Evolutionary conservation across 2,888 invertebrate species (phyloP), one percentile per base, ranked within the genome.

Genomic region (Zootermopsis nevadensis): DNA sequence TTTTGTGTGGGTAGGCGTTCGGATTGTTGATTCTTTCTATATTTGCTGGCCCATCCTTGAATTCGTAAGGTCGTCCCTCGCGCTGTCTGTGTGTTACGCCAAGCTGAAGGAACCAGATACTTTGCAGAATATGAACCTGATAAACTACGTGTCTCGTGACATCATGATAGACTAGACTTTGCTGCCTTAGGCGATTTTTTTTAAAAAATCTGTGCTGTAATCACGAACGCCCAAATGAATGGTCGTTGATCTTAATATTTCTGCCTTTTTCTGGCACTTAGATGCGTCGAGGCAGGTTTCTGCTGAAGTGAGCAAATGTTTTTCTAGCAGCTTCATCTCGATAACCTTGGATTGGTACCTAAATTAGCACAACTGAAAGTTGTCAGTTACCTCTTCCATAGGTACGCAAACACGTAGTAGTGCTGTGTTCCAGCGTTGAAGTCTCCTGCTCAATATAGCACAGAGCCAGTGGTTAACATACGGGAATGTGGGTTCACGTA

Each of bases 311-410:
- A 69, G 69, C 69, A 22, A 69, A 27, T 60, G n/a, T 60, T 60
- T 60, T 60, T 60, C n/a, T n/a, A 60, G 69, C 10, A 19, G 33
- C 69, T 69, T 7, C 33, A 31, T 12, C 69, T 69, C 33, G 69
- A 31, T 69, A 69, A 69, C 69, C 69, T 69, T 69, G 69, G 69
- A 33, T 69, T 19, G 69, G 2, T 33, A 33, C 15, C 69, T 69
- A 69, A 69, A 69, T 69, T 69, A 69, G 69, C 69, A 69, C 69
- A 69, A 33, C 69, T 69, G 69, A 69, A 69, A 69, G 69, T 33
- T 33, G 69, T 19, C 33, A 15, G 31, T 69, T 69, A 33, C 33
- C 12, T n/a, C 27, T 66, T 66, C 66, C 60, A 12, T 27, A 66
- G 27, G 66, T 66, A 66, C 8, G 30, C 30, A 66, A 7, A 19